Conservation (phyloP, 2,113 vertebrate species). For the Pipra filicauda region DNA sequence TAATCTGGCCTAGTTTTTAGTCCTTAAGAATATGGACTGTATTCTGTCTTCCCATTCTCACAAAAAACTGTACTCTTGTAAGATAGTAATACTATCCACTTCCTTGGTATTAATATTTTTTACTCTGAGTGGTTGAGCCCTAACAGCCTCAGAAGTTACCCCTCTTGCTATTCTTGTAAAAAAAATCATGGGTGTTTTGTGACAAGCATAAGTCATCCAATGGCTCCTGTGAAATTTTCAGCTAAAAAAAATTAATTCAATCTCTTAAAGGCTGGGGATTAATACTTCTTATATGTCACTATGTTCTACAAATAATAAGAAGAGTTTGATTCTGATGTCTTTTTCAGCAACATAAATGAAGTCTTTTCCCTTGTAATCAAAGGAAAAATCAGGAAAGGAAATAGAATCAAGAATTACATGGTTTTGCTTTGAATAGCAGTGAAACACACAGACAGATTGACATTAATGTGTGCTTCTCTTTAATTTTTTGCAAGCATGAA, state of each 20-base stretch:
- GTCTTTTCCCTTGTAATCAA: neutral
- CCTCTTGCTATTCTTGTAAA: neutral
- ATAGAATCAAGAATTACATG: constrained; percentile 18
- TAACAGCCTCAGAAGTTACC: neutral
- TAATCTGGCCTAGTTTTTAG: neutral
- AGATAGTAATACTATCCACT: neutral
- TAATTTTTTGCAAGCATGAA: constrained; percentile 68
- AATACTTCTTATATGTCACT: neutral
- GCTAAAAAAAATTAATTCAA: neutral
- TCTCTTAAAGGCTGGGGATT: neutral
- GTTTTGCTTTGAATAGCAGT: constrained; percentile 28
- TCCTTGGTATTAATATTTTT: neutral
- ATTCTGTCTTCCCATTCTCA: neutral
- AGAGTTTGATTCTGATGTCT: neutral
- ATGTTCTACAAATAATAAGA: neutral
- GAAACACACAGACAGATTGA: constrained; percentile 48
- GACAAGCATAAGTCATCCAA: neutral
- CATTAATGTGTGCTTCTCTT: constrained; percentile 51
- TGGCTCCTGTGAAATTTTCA: neutral
- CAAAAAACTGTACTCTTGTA: neutral
- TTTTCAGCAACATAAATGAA: neutral
- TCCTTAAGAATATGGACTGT: neutral
- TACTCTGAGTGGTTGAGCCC: neutral
- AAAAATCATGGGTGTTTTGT: neutral
- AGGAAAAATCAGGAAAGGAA: neutral